phyloP scores from a whole-genome alignment of 2,888 invertebrate species.

The Cepaea hortensis region DNA sequence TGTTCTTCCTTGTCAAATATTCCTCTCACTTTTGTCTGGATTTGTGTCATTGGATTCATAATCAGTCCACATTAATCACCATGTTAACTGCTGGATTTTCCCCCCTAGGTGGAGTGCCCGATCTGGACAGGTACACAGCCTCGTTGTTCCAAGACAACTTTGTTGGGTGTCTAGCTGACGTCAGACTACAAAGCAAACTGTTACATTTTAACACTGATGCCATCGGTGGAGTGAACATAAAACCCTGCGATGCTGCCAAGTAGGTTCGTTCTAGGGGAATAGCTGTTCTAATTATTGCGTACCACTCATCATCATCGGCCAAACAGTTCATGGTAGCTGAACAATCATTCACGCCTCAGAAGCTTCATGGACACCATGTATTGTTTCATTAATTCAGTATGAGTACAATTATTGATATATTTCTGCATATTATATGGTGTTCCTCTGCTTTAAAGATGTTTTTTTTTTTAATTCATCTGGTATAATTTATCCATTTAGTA shows the following conservation, averaged over 20 bases:
- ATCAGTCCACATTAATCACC: no score
- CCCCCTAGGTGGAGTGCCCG: conserved; percentile 69
- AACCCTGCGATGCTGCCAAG: conserved; percentile 55
- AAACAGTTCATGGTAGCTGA: neutral
- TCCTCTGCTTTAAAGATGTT: no score
- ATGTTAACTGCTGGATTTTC: neutral
- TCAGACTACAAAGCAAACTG: conserved; percentile 60
- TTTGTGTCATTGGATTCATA: no score
- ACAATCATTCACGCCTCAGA: neutral
- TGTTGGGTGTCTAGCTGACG: conserved; percentile 67
- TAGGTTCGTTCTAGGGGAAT: conserved; percentile 15
- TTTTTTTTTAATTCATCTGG: no score
- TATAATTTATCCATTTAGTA: no score
- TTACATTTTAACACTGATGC: conserved; percentile 58
- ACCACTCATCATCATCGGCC: conserved; percentile 27
- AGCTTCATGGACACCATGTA: no score
- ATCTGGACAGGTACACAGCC: conserved; percentile 62
- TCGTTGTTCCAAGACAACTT: conserved; percentile 61
- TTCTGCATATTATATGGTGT: no score
- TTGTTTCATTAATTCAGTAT: neutral
- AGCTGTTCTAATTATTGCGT: conserved; percentile 20
- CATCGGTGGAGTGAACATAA: conserved; percentile 63
- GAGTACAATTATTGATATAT: neutral
- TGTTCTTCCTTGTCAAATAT: no score
- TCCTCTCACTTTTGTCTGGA: no score